Conservation (phyloP, 1,140 invertebrate species). For the Semibalanus balanoides region DNA sequence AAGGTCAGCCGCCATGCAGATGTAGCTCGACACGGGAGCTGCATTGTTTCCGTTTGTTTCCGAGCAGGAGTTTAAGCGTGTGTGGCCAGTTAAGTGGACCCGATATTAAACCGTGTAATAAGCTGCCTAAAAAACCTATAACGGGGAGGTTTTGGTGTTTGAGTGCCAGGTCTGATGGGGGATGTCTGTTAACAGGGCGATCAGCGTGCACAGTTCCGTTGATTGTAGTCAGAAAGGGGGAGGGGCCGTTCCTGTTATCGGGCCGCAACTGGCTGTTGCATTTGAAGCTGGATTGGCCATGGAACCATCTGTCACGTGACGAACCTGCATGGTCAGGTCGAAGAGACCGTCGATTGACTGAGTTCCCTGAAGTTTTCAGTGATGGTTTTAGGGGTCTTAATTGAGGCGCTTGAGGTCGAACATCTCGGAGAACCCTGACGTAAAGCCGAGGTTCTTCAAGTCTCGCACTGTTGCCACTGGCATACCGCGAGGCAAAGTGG, state of each 20-base stretch:
- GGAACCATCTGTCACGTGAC: neutral
- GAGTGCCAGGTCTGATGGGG: too few species aligned
- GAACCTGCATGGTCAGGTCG: too few species aligned
- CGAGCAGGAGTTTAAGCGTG: too few species aligned
- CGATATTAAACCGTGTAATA: too few species aligned
- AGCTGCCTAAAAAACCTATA: too few species aligned
- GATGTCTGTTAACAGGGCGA: neutral
- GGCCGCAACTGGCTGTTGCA: neutral
- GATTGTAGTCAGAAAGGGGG: neutral
- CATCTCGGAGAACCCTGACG: neutral
- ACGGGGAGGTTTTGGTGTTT: too few species aligned
- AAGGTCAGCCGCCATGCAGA: too few species aligned
- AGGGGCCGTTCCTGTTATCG: neutral
- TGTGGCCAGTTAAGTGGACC: too few species aligned
- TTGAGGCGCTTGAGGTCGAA: neutral
- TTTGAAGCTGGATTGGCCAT: neutral
- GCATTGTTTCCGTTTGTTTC: too few species aligned
- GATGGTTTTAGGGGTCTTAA: neutral
- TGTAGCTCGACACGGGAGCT: too few species aligned
- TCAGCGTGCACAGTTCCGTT: neutral
- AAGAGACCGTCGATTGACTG: neutral
- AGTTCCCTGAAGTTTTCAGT: neutral
- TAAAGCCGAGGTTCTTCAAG: neutral
- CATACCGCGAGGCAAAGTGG: neutral
- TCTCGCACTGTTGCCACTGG: neutral